A percentile compares a stretch with the other conserved stretches of the same genome.
Evolutionary conservation across 2,113 vertebrate genomes (phyloP).

Genomic region (Polyodon spathula): DNA sequence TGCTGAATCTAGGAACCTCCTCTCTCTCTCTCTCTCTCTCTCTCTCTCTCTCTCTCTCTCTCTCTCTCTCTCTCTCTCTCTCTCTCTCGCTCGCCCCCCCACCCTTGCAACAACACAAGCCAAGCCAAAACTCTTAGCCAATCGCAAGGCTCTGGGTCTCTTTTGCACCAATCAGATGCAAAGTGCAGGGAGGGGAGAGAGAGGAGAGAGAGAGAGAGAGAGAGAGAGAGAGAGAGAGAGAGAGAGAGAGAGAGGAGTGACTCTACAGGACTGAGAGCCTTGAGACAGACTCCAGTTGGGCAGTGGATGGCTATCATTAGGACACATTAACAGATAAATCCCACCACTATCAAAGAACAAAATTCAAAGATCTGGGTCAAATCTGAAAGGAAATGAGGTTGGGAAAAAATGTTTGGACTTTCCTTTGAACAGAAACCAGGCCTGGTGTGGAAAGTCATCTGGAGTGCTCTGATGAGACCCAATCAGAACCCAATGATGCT

Average conservation of each 20-base stretch:
- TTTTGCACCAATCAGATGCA: slow-evolving; percentile 28
- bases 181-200: slow-evolving; percentile 14
- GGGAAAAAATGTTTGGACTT: too few relatives aligned
- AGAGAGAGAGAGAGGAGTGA: slow-evolving; percentile 8
- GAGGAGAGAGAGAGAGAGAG: slow-evolving; percentile 14
- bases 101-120: slow-evolving; percentile 22
- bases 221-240: slow-evolving; percentile 8
- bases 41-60: slow-evolving; percentile 12
- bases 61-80: slow-evolving; percentile 15
- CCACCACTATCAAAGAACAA: neutral
- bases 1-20: slow-evolving; percentile 19
- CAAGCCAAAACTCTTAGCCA: slow-evolving; percentile 29
- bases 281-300: neutral
- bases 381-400: too few relatives aligned
- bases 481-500: too few relatives aligned
- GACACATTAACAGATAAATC: neutral
- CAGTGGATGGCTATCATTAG: neutral
- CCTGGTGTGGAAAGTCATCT: too few relatives aligned
- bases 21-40: slow-evolving; percentile 21
- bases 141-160: slow-evolving; percentile 14
- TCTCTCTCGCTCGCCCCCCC: slow-evolving; percentile 24
- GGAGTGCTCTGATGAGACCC: too few relatives aligned
- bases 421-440: too few relatives aligned
- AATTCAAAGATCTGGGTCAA: slow-evolving; percentile 3
- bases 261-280: neutral